Evolutionary conservation across 2,888 invertebrate species (phyloP).

Genomic region (Athalia circularis): DNA sequence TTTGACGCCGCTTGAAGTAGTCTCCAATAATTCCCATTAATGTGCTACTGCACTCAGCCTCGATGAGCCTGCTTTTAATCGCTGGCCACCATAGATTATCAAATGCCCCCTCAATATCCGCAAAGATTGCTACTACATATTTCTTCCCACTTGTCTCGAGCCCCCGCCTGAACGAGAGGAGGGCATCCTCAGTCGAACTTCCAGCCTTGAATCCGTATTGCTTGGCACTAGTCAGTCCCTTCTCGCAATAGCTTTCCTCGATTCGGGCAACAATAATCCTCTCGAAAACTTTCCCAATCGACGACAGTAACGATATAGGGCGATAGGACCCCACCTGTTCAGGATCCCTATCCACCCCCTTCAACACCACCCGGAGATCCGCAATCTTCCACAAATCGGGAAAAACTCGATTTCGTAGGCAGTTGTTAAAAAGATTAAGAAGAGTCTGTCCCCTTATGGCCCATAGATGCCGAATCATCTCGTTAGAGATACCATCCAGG

Average conservation of each 20-base stretch:
- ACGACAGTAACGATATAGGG: constrained; percentile 60
- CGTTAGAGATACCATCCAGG: constrained; percentile 56
- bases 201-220: constrained; percentile 64
- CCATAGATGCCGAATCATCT: constrained; percentile 55
- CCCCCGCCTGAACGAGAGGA: constrained; percentile 35
- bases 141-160: constrained; percentile 49
- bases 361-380: not conserved
- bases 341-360: constrained; percentile 39
- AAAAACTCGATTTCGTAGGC: not conserved
- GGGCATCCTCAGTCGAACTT: constrained; percentile 57
- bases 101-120: constrained; percentile 65
- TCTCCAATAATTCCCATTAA: not conserved
- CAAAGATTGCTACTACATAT: constrained; percentile 54
- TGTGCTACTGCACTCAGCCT: constrained; percentile 24
- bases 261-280: constrained; percentile 54
- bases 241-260: constrained; percentile 42
- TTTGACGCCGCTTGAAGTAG: not conserved
- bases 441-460: too few relatives aligned
- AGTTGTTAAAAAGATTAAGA: constrained; percentile 28
- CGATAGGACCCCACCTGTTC: constrained; percentile 59
- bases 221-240: constrained; percentile 41
- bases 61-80: constrained; percentile 52
- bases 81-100: constrained; percentile 65
- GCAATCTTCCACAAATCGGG: not conserved
- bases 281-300: constrained; percentile 63